Evolutionary conservation across 2,113 vertebrate species (phyloP).

Genomic region (Megaceryle maxima): DNA sequence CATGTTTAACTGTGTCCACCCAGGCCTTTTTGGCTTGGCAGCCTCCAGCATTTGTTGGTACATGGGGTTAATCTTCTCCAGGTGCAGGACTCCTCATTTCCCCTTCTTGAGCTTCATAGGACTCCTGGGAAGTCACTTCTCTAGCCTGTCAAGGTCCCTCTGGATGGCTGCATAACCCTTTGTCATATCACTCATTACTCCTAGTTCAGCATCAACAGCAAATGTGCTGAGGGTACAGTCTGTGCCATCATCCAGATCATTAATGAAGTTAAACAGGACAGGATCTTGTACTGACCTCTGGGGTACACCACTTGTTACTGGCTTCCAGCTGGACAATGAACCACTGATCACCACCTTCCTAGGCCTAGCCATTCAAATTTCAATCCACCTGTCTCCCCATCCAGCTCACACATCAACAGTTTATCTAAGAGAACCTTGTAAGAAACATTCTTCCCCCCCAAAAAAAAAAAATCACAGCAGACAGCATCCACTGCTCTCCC

Average conservation of each 20-base stretch:
- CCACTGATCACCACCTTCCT: background rate
- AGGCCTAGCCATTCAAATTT: background rate
- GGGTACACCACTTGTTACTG: background rate
- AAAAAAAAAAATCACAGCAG: background rate
- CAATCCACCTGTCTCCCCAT: background rate
- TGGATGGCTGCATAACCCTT: too few relatives aligned
- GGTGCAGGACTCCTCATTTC: background rate
- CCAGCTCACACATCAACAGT: background rate
- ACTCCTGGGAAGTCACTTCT: background rate
- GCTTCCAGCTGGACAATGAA: background rate
- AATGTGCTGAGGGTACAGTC: background rate
- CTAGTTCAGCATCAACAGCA: background rate
- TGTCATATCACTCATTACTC: background rate
- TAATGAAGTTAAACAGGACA: background rate
- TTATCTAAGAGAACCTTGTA: background rate
- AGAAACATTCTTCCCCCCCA: background rate
- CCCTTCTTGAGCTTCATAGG: background rate
- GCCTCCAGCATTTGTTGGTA: background rate
- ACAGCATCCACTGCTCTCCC: background rate
- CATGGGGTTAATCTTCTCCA: background rate
- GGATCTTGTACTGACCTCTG: background rate
- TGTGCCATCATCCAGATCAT: background rate
- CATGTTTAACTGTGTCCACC: background rate
- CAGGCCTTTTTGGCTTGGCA: background rate
- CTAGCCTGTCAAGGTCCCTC: background rate